Base-by-base conservation (phyloP, 1,140 invertebrate genomes). In the Drosophila chauvacae region DNA sequence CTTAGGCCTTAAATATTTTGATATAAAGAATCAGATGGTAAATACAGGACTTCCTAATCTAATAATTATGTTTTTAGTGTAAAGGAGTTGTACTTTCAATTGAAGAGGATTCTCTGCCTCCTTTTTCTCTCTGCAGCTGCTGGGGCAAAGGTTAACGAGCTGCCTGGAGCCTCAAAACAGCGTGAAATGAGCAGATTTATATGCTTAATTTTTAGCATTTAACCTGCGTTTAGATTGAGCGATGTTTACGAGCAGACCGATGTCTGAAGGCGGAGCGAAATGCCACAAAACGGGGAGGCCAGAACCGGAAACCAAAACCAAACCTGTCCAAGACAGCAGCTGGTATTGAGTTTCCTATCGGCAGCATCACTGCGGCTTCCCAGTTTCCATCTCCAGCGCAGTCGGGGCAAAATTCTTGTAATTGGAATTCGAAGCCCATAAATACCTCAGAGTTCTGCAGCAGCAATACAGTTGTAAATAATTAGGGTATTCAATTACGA, bases 401-500 rank as follows among this genome's bases (percentile, higher is more conserved):
- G 37, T 45, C 4, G 7, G 20, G 35, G 23, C 59, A 50, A 50
- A 48, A 23, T 45, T 45, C 66, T 56, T 44, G 64, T 63, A 85
- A 81, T 80, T 80, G 59, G 61, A 70, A 77, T 62, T 66, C 57
- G 30, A 57, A 77, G 37, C 41, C 39, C 48, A 75, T 78, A 75
- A 78, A 78, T 76, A 69, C 45, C 42, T 26, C 41, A 50, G 53
- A n/a, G n/a, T 59, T 30, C 44, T 41, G 56, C 44, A 44, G 53
- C 56, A 61, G 72, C 48, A 80, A 66, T 77, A 71, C 70, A 42
- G 30, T 51, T 39, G 77, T 58, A 71, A 60, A 81, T 88, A 85
- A 88, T 84, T 71, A 73, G 62, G 16, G 59, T 61, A 85, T 88
- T 88, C 85, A 88, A 88, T 88, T 81, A 88, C 81, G 81, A 73